phyloP scores from a whole-genome alignment of 2,113 vertebrate species.

The Sinocyclocheilus anophthalmus region DNA sequence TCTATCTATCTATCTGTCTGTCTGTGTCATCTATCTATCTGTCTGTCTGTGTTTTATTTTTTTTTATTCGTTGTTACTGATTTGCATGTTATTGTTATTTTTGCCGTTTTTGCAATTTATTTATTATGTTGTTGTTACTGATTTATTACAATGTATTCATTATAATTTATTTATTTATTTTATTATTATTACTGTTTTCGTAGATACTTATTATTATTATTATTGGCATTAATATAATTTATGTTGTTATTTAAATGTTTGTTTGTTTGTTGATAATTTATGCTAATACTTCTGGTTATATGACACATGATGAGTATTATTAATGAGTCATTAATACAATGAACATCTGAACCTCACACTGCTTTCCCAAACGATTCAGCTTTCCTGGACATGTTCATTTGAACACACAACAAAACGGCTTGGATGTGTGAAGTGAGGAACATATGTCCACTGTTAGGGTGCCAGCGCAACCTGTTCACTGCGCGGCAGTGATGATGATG shows the following conservation, averaged over 20 bases:
- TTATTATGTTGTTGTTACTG: neutral
- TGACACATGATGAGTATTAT: neutral
- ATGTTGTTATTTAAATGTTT: neutral
- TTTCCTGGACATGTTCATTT: constrained; percentile 27
- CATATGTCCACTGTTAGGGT: constrained; percentile 72
- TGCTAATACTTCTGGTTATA: neutral
- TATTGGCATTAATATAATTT: neutral
- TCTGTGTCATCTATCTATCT: too few relatives aligned
- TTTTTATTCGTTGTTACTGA: neutral
- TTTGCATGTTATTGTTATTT: neutral
- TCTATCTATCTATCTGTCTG: too few relatives aligned
- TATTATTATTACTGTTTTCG: neutral
- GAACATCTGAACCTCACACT: constrained; percentile 1
- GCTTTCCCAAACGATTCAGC: constrained; percentile 18
- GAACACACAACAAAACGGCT: constrained; percentile 38
- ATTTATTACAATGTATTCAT: neutral
- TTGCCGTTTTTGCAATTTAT: too few relatives aligned
- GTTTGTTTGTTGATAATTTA: neutral
- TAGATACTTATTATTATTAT: neutral
- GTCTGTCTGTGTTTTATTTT: too few relatives aligned
- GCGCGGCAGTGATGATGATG: constrained; percentile 4
- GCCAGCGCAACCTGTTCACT: constrained; percentile 61
- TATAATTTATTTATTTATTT: neutral
- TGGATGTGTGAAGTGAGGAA: constrained; percentile 66
- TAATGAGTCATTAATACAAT: neutral